Evolutionary conservation across 2,888 invertebrate species (phyloP), one percentile per base, ranked within the genome.

Genomic region (Cephus rjabovi): DNA sequence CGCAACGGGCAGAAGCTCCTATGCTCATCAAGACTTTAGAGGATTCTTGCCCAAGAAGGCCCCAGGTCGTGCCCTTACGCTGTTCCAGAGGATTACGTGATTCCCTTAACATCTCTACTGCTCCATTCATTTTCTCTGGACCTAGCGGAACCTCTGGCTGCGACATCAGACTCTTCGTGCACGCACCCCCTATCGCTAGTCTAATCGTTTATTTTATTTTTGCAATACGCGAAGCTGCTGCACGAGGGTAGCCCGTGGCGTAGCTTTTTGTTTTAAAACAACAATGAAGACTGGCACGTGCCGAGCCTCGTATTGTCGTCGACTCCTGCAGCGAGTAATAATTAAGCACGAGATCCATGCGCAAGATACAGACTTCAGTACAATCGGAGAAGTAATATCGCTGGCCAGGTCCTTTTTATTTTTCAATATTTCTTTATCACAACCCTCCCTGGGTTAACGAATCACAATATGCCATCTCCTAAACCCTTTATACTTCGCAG

Each of bases 291-390:
- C 76, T 81, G 83, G 80, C 88, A 88, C 88, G 88, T 89, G 90
- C 81, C 81, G 82, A 56, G 40, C 23, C 23, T 56, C 81, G 86
- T 84, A 85, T 87, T 87, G 85, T 86, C 81, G 79, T 81, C 77
- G 82, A 79, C 84, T 86, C 88, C 90, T 86, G 90, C 84, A 83
- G 88, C 85, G 87, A 85, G 86, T 80, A 83, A 86, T 89, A 90
- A 90, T 91, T 90, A 88, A 87, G 81, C 31, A 33, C 77, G 81
- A 84, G 89, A 89, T 88, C 84, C 85, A 81, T 85, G 83, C 83
- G 81, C 77, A 78, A 80, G 88, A 87, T 87, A 87, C 76, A 79
- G 83, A 84, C 81, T 56, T 23, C 40, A 23, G 40, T 56, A 56
- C 40, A 56, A 56, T 56, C 40, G 2, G 15, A 56, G 40, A 56